Conservation (phyloP, 2,113 vertebrate genomes). For the Agapornis roseicollis region DNA sequence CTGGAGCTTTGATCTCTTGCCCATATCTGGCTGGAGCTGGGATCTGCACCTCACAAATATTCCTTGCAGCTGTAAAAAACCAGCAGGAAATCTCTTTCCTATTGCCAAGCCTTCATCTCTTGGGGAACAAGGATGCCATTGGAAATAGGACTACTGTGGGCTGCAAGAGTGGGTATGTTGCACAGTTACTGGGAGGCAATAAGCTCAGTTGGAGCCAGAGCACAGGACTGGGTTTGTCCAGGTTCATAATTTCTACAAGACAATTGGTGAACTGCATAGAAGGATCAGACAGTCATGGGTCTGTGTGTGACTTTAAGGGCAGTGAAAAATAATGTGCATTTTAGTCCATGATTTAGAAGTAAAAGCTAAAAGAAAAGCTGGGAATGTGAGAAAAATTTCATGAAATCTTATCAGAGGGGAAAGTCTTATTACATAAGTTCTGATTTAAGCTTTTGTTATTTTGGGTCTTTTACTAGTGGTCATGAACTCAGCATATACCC, state of each 20-base stretch:
- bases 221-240: neutral
- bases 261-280: neutral
- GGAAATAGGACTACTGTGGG: neutral
- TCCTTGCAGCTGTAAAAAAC: neutral
- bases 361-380: neutral
- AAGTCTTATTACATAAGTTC: neutral
- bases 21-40: neutral
- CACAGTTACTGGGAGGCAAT: neutral
- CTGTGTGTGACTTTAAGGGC: neutral
- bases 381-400: neutral
- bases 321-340: neutral
- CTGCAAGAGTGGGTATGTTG: neutral
- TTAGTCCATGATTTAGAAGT: neutral
- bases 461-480: neutral
- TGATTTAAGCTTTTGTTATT: neutral
- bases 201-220: neutral
- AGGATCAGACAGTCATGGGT: neutral
- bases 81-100: neutral
- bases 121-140: neutral
- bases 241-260: neutral
- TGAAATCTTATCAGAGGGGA: neutral
- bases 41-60: neutral
- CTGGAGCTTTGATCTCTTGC: neutral
- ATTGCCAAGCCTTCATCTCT: neutral
- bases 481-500: neutral